Conservation (phyloP, 2,113 vertebrate species). For the Coracopsis vasa region DNA sequence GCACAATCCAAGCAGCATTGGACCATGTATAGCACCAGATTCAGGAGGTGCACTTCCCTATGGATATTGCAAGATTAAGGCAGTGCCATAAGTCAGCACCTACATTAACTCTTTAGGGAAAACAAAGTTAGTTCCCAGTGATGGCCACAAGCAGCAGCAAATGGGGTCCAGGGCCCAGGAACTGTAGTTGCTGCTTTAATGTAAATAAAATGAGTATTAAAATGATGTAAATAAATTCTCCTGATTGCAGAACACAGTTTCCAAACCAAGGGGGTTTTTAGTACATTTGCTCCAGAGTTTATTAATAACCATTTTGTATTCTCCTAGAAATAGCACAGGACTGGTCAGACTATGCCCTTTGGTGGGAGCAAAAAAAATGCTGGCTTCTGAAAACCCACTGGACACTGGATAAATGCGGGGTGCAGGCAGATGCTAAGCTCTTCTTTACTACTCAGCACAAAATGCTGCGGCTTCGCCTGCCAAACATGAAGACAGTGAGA, state of each 20-base stretch:
- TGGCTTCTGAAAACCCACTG: slow-evolving; percentile 98
- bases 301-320: neutral
- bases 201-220: neutral
- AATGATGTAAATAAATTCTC: neutral
- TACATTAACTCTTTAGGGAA: neutral
- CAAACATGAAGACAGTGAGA: slow-evolving; percentile 88
- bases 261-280: neutral
- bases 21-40: neutral
- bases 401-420: slow-evolving; percentile 94
- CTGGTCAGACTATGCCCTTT: slow-evolving; percentile 96
- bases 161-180: neutral
- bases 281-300: neutral
- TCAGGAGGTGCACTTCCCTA: neutral
- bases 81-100: neutral
- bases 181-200: neutral
- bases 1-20: neutral
- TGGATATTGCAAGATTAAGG: neutral
- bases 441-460: slow-evolving; percentile 94
- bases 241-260: neutral
- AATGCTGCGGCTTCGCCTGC: slow-evolving; percentile 86
- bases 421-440: slow-evolving; percentile 92
- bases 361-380: slow-evolving; percentile 93
- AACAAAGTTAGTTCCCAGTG: neutral
- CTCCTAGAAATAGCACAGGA: slow-evolving; percentile 84
- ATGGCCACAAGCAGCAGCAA: neutral